Conservation (phyloP, 2,888 invertebrate species). For the Tridacna crocea region DNA sequence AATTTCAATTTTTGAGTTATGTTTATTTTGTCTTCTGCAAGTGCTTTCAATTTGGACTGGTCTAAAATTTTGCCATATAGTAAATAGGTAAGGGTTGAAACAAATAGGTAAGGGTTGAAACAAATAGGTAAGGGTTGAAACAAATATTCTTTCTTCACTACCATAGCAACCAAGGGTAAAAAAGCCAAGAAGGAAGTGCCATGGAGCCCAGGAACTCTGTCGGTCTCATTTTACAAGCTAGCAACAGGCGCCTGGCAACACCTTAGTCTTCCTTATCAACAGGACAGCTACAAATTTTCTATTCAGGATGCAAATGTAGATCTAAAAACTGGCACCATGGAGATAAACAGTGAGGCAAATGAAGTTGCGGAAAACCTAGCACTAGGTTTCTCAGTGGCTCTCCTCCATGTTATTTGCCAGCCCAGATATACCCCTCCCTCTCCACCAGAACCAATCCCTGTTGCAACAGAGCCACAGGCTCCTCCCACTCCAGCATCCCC, state of each 20-base stretch:
- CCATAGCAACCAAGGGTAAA: constrained; percentile 67
- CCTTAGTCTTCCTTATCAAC: constrained; percentile 70
- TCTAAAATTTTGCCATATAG: no score
- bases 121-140: no score
- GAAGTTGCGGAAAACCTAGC: constrained; percentile 85
- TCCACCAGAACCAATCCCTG: constrained; percentile 57
- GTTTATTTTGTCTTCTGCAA: no score
- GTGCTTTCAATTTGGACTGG: no score
- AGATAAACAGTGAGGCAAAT: constrained; percentile 66
- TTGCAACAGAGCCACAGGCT: constrained; percentile 31
- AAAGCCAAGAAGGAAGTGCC: constrained; percentile 77
- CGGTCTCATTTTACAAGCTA: constrained; percentile 75
- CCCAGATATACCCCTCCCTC: constrained; percentile 79
- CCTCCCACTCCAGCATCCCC: constrained; percentile 39
- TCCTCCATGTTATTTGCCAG: constrained; percentile 85
- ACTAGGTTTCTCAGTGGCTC: constrained; percentile 84
- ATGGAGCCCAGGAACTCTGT: constrained; percentile 80
- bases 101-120: no score
- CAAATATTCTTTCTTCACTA: background rate
- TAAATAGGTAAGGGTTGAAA: no score
- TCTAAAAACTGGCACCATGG: constrained; percentile 75
- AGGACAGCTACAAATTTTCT: constrained; percentile 67
- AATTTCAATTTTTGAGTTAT: no score
- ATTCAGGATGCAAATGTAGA: constrained; percentile 74
- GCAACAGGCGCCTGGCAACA: constrained; percentile 67